Percentiles rank a stretch among this genome's conserved stretches.
These are phyloP conservation scores for Epsilonema sp. DNA, from an alignment of 2,888 invertebrate species.

Conservation along the genomic window DNA sequence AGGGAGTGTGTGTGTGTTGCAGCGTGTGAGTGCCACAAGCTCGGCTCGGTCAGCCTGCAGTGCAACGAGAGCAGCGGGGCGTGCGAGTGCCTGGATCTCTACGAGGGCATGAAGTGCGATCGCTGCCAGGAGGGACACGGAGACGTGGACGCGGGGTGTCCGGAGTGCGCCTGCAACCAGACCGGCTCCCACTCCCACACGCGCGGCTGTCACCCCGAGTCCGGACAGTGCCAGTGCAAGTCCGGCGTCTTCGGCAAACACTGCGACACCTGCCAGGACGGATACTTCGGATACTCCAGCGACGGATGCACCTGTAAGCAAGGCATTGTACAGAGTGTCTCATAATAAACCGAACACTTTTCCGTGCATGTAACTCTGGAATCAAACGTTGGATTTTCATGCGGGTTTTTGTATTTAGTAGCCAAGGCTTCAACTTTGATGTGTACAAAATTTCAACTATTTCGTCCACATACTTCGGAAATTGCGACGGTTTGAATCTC, in stretches of 20 bases:
- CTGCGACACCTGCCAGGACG: constrained; percentile 29
- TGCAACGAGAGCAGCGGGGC: constrained; percentile 47
- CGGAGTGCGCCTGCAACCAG: constrained; percentile 42
- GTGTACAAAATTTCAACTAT: too few relatives aligned
- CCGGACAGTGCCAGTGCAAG: constrained; percentile 34
- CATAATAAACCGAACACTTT: too few relatives aligned
- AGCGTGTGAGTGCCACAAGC: constrained; percentile 51
- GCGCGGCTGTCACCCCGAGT: constrained; percentile 23
- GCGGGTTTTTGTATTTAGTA: too few relatives aligned
- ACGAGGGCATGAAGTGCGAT: constrained; percentile 32
- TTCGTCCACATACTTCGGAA: too few relatives aligned
- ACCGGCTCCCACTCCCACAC: constrained; percentile 25
- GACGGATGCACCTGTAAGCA: constrained; percentile 23
- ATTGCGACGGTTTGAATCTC: too few relatives aligned
- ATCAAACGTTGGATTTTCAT: too few relatives aligned
- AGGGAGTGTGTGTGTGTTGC: constrained; percentile 18
- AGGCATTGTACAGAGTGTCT: too few relatives aligned
- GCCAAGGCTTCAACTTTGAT: too few relatives aligned
- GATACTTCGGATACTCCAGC: constrained; percentile 26
- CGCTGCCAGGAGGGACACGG: constrained; percentile 44
- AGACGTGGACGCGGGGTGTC: constrained; percentile 56
- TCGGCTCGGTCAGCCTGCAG: constrained; percentile 47
- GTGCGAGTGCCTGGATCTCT: constrained; percentile 32
- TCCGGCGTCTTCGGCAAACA: constrained; percentile 31
- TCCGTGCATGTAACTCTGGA: too few relatives aligned